phyloP scores from a whole-genome alignment of 2,888 invertebrate species.

The Epinotia demarniana region DNA sequence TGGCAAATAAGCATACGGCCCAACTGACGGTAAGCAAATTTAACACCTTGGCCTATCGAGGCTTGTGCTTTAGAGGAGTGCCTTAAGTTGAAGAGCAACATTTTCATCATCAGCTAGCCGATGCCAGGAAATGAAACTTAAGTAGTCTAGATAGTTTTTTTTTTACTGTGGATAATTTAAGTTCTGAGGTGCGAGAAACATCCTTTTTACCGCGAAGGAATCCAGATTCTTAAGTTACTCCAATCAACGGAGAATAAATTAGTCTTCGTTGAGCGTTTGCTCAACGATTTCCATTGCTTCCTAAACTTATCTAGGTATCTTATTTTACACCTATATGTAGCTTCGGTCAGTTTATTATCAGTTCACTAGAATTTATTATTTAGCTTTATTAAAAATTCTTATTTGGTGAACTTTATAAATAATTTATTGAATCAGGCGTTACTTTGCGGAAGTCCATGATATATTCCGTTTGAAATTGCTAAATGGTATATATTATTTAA shows the following conservation, averaged over 20 bases:
- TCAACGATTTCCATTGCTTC: neutral
- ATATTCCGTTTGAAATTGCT: too few relatives aligned
- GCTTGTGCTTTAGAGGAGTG: too few relatives aligned
- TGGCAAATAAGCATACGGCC: too few relatives aligned
- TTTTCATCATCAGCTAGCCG: too few relatives aligned
- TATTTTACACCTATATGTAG: neutral
- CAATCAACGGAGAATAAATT: neutral
- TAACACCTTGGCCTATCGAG: too few relatives aligned
- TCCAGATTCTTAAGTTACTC: neutral
- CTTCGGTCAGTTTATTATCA: neutral
- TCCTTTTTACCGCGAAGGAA: conserved; percentile 1
- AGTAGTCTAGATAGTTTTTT: neutral
- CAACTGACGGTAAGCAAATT: too few relatives aligned
- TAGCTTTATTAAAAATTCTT: neutral
- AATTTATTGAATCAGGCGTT: too few relatives aligned
- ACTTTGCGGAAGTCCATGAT: too few relatives aligned
- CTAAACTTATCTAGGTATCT: too few relatives aligned
- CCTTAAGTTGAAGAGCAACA: too few relatives aligned
- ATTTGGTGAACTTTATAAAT: too few relatives aligned
- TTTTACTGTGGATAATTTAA: neutral
- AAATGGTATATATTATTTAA: too few relatives aligned
- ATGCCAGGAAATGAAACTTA: neutral
- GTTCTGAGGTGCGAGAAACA: conserved; percentile 14
- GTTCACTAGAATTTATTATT: neutral
- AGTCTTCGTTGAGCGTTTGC: neutral